Conservation (phyloP, 2,888 invertebrate genomes). For the Cremastobaeus sp. region DNA sequence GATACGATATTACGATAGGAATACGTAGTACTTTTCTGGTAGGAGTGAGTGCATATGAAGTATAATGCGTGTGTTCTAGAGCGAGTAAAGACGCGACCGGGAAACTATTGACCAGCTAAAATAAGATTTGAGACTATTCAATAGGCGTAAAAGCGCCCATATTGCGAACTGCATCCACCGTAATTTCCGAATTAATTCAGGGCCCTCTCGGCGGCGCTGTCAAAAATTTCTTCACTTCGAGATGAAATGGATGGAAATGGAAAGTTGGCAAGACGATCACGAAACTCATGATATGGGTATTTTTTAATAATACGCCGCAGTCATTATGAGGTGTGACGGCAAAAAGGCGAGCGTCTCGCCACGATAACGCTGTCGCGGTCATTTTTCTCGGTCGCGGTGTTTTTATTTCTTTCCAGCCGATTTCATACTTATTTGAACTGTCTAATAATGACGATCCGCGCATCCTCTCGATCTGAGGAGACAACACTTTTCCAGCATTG, state of each 20-base stretch:
- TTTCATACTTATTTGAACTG: conserved; percentile 52
- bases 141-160: conserved; percentile 25
- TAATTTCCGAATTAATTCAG: no score
- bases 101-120: conserved; percentile 71
- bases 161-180: no score
- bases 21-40: conserved; percentile 53
- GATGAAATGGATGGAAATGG: conserved; percentile 49
- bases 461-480: conserved; percentile 62
- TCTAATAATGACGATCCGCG: conserved; percentile 55
- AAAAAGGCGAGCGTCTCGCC: conserved; percentile 60
- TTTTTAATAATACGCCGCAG: conserved; percentile 49
- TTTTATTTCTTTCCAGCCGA: conserved; percentile 38
- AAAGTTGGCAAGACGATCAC: conserved; percentile 41
- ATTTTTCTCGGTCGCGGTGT: conserved; percentile 38
- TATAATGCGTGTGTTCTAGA: conserved; percentile 77
- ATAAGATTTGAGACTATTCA: conserved; percentile 22
- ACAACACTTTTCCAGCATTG: conserved; percentile 73
- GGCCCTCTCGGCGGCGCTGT: no score
- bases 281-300: conserved; percentile 32
- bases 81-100: conserved; percentile 71
- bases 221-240: conserved; percentile 16
- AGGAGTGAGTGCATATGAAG: conserved; percentile 67
- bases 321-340: conserved; percentile 57
- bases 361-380: conserved; percentile 32
- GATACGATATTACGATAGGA: conserved; percentile 23